Base-by-base conservation (phyloP, 2,113 vertebrate genomes). In the Equus quagga region DNA sequence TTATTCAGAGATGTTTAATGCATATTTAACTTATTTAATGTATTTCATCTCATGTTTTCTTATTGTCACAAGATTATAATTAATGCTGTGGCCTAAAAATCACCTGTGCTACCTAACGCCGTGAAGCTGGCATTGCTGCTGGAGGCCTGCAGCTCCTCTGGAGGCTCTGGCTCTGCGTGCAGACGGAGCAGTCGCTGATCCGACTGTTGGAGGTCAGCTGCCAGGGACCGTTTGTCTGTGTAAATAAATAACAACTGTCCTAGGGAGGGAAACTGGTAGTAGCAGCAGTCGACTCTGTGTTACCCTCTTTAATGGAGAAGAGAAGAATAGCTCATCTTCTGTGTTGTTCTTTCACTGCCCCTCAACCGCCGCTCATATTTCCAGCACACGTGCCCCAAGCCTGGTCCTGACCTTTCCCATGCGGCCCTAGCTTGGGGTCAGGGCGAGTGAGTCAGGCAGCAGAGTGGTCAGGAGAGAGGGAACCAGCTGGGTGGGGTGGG, bases 221-320 rank as follows among this genome's bases (percentile, higher is more conserved):
- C 99, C 98, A 98, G 98, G 98, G 99, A 98, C 98, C 98, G 98
- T 98, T 99, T 97, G 99, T 99, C 99, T 99, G 99, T 99, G 98
- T 99, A 99, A 98, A 99, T 99, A 98, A 98, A 98, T 98, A 99
- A 98, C 98, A 98, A 98, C 98, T 99, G 98, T 99, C 98, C 97
- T 97, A 98, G 97, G 64, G 88, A 51, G 83, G 99, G 97, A 95
- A 98, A 97, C 98, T 98, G 97, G 98, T 97, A 98, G 98, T 99
- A 99, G 99, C 99, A 5, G 23, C 88, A 26, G 92, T 78, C 89
- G 51, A 0, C 76, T 78, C 72, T 17, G 8, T 10, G 4, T 11
- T 41, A 2, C 51, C 89, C 36, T 51, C 23, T 31, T 1, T 0
- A 23, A 1, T 33, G 84, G 58, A 15, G 87, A 54, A 51, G 58